Base-by-base conservation (phyloP, 2,797 vertebrate genomes). In the Microtus agrestis region DNA sequence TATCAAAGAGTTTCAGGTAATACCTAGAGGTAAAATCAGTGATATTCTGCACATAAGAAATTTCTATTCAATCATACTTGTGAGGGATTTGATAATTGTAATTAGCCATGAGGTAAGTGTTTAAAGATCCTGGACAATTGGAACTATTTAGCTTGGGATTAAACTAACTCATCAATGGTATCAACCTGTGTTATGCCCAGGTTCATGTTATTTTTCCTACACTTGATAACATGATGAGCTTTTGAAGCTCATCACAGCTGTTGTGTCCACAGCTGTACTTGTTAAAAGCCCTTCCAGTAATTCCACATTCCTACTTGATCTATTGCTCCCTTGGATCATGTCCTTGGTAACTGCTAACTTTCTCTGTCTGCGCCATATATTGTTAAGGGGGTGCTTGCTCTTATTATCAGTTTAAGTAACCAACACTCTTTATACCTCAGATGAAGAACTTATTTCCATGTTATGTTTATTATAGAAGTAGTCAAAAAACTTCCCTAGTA, bases 51-150 rank as follows among this genome's bases (percentile, higher is more conserved):
- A 51, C 56, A 4, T 48, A 82, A 31, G 77, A 93, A 25, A 91
- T 95, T 89, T 4, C 43, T 81, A 76, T 93, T 92, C 46, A 85
- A 87, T 77, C 87, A 61, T 88, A 93, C 89, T 91, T 90, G 78
- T 82, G 46, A 93, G 87, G 43, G 80, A 59, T 61, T 90, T 88
- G 21, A 71, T 86, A 71, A 91, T 93, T 43, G 11, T 77, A 73
- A 73, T 92, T 56, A 90, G 17, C 9, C 17, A 65, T 92, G 63
- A 94, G 40, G 5, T 82, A 56, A 91, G 2, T 71, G 37, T 76
- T 92, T 65, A 91, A 92, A 80, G 63, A 80, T 79, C 15, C 74
- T 80, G 48, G 51, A 46, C 23, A 93, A 81, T 69, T 76, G 87
- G 34, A 84, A 59, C 4, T 76, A 86, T 79, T 95, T 86, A 67